Percentiles rank a stretch among this genome's conserved stretches.
Evolutionary conservation across 1,140 invertebrate genomes (phyloP).

Genomic region (Nymphalis io): DNA sequence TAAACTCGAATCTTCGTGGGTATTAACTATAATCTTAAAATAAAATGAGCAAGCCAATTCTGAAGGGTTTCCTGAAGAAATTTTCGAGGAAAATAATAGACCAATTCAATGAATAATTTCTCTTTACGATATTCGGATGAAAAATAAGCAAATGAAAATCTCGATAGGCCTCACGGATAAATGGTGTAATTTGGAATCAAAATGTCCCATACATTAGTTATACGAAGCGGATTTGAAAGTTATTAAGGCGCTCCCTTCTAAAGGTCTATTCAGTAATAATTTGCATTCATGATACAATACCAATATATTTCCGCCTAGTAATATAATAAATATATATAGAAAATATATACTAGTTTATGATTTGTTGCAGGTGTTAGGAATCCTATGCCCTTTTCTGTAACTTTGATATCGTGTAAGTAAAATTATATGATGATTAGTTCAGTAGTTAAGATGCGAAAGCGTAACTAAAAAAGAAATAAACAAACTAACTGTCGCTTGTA

Average conservation of each 20-base stretch:
- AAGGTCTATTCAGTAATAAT: constrained; percentile 6
- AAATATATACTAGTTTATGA: no score
- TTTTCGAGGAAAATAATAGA: constrained; percentile 5
- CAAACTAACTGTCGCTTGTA: no score
- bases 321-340: neutral
- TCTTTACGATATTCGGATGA: constrained; percentile 14
- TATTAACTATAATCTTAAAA: constrained; percentile 59
- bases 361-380: no score
- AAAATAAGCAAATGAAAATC: constrained; percentile 27
- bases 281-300: constrained; percentile 17
- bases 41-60: constrained; percentile 36
- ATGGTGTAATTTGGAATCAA: constrained; percentile 28
- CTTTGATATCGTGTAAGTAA: no score
- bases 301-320: constrained; percentile 2
- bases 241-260: constrained; percentile 13
- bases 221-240: constrained; percentile 16
- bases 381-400: no score
- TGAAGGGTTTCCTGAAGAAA: neutral
- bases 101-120: constrained; percentile 7
- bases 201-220: constrained; percentile 26
- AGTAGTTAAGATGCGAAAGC: no score
- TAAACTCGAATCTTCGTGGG: constrained; percentile 32
- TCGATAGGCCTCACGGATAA: constrained; percentile 22
- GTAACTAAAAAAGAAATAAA: no score
- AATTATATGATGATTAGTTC: no score